Base-by-base conservation (phyloP, 2,888 invertebrate species). In the Dryococelus australis region DNA sequence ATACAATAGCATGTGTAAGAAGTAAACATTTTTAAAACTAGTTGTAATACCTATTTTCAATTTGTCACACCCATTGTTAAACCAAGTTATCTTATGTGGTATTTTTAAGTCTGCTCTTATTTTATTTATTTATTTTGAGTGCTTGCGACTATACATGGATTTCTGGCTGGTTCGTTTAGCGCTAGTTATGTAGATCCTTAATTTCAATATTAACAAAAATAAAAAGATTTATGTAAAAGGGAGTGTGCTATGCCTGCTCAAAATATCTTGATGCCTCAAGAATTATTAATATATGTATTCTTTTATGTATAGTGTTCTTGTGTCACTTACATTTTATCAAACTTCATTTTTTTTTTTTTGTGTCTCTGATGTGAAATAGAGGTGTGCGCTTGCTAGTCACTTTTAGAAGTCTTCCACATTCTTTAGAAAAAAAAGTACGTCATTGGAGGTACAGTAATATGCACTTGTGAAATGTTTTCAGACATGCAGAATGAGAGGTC, bases 371-470 rank as follows among this genome's bases (percentile, higher is more conserved):
- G 83, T 86, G 53, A n/a, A 86, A 35, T 51, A 65, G 79, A 84
- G 65, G 43, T 79, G 47, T 87, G 35, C 84, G 47, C 84, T 79
- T 88, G 78, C 43, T 86, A 88, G 87, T 87, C 88, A 88, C 88
- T 85, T 88, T 87, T 88, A 88, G 87, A 88, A 87, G 88, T 88
- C 88, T 88, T 88, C 88, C 88, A 88, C 88, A 88, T 86, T 83
- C 16, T 83, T 53, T 86, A 86, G 86, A 43, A 86, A 80, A 81
- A 13, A 51, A 35, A 51, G 20, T 51, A 51, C 8, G 51, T 16
- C 81, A 81, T 43, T 47, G 83, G 81, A 53, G 47, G 35, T 43
- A 84, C 86, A 83, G 81, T 81, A 86, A 53, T 81, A 86, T 81
- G 79, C 83, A 86, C 86, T 80, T 84, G 28, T 35, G 35, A 35